These are phyloP conservation scores for Gerris buenoi DNA, from an alignment of 1,140 invertebrate species.

Conservation along the genomic window DNA sequence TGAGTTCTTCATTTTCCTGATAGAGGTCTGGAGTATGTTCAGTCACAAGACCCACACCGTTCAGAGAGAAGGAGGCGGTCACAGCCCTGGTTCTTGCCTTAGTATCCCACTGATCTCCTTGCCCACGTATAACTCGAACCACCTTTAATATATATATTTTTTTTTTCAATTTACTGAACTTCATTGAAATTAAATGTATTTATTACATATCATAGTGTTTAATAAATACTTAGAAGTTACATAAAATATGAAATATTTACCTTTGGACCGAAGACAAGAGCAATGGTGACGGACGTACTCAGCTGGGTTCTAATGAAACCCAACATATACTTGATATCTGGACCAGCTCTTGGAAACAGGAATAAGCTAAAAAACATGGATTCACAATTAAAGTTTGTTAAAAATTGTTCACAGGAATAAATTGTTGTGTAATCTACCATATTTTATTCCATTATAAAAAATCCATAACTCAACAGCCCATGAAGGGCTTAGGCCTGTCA, in stretches of 20 bases:
- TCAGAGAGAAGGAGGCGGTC: conserved; percentile 67
- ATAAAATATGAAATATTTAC: conserved; percentile 39
- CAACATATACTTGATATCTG: conserved; percentile 74
- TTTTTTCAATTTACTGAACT: too few relatives aligned
- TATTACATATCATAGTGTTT: too few relatives aligned
- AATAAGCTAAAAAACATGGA: conserved; percentile 50
- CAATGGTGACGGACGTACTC: conserved; percentile 69
- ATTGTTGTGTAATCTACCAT: too few relatives aligned
- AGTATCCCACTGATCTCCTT: conserved; percentile 74
- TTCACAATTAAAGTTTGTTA: too few relatives aligned
- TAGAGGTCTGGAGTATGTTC: conserved; percentile 70
- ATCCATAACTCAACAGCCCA: too few relatives aligned
- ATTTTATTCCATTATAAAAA: too few relatives aligned
- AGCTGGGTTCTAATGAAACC: conserved; percentile 74
- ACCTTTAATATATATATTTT: conserved; percentile 47
- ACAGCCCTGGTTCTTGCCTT: conserved; percentile 58
- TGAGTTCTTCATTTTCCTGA: conserved; percentile 79
- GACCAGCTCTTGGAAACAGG: conserved; percentile 67
- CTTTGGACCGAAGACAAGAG: conserved; percentile 73
- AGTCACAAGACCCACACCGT: conserved; percentile 60
- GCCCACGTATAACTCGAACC: conserved; percentile 57
- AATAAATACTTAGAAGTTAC: too few relatives aligned
- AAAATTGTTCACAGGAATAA: too few relatives aligned
- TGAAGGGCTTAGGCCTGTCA: too few relatives aligned
- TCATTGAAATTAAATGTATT: too few relatives aligned